Evolutionary conservation across 1,140 invertebrate genomes (phyloP).

Genomic region (Probaryconus sp.): DNA sequence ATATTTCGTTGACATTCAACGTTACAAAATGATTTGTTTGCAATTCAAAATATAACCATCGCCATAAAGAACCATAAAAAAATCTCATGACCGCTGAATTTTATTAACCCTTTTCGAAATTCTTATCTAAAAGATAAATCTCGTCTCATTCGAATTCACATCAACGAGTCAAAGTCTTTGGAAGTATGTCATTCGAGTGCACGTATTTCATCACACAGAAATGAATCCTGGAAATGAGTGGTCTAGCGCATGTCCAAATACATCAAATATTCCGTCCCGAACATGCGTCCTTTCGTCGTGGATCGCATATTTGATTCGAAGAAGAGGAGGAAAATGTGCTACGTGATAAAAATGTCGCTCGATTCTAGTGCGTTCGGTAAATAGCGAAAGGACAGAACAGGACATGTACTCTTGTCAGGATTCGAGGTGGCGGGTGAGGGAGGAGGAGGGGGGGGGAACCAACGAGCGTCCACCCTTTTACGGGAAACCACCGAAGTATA

Average conservation of each 20-base stretch:
- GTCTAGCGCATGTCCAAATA: constrained; percentile 2
- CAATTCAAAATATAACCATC: no score
- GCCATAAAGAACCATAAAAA: no score
- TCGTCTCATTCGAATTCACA: constrained; percentile 3
- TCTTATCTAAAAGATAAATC: constrained; percentile 9
- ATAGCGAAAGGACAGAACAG: constrained; percentile 12
- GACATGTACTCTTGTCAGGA: constrained; percentile 8
- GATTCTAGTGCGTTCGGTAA: neutral
- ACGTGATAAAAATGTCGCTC: constrained; percentile 40
- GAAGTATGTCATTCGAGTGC: constrained; percentile 24
- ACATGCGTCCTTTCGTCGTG: constrained; percentile 6
- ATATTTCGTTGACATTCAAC: no score
- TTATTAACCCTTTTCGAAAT: no score
- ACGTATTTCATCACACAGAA: constrained; percentile 18
- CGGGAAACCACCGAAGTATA: constrained; percentile 54
- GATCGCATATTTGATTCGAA: constrained; percentile 19
- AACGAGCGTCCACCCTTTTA: constrained; percentile 25
- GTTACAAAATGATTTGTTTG: no score
- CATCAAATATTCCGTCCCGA: constrained; percentile 27
- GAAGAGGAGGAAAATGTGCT: constrained; percentile 21
- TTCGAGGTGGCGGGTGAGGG: neutral
- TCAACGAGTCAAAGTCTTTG: neutral
- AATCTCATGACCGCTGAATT: no score
- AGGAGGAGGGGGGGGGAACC: neutral
- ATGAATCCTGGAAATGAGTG: constrained; percentile 17